phyloP scores from a whole-genome alignment of 35 echinoderm and acorn worm species.

The Heliocidaris erythrogramma region DNA sequence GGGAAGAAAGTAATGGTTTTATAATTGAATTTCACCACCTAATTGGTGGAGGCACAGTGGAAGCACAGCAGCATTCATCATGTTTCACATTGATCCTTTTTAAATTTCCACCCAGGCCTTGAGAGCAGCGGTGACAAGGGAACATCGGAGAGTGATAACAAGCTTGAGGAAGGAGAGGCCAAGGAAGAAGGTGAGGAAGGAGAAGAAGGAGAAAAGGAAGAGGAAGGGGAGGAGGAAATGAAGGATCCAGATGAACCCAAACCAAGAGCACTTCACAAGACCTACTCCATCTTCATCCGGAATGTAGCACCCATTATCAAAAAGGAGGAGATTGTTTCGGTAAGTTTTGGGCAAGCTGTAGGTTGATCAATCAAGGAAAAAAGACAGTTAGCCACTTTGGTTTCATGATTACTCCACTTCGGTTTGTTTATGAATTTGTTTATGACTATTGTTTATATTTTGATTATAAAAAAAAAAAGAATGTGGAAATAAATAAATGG shows the following conservation, averaged over 20 bases:
- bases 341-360: conserved; percentile 40
- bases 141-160: conserved; percentile 38
- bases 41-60: too few relatives aligned
- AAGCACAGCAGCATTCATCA: too few relatives aligned
- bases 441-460: background rate
- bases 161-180: conserved; percentile 50
- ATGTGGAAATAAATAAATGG: too few relatives aligned
- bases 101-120: background rate
- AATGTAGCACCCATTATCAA: conserved; percentile 82
- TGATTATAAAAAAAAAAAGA: too few relatives aligned
- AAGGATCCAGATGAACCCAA: conserved; percentile 66
- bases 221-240: conserved; percentile 46
- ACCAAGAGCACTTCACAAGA: conserved; percentile 90
- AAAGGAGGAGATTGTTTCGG: conserved; percentile 85
- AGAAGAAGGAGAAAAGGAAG: conserved; percentile 35
- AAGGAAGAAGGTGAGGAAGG: conserved; percentile 50
- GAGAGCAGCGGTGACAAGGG: conserved; percentile 22
- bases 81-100: background rate
- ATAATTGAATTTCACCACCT: too few relatives aligned
- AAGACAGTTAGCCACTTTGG: too few relatives aligned
- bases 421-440: background rate
- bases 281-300: conserved; percentile 92
- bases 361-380: background rate
- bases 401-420: too few relatives aligned
- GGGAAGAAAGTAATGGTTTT: too few relatives aligned